Conservation (phyloP, 2,888 invertebrate genomes). For the Malacosoma neustria region DNA sequence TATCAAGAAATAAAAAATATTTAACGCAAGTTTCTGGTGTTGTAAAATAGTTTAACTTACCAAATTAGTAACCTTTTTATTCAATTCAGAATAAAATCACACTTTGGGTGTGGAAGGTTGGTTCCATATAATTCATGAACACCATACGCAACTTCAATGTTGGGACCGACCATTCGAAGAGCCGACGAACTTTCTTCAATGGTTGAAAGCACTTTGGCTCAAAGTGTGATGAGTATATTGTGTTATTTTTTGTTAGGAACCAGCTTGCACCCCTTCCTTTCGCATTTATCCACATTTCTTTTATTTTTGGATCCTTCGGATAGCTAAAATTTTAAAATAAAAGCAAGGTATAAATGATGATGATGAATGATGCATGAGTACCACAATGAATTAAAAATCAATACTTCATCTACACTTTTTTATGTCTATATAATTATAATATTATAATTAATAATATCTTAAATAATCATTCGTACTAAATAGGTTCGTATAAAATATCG, state of each 20-base stretch:
- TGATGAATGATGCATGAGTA: background rate
- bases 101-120: background rate
- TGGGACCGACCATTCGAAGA: constrained; percentile 8
- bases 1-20: no score
- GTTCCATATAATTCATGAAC: background rate
- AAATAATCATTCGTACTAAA: background rate
- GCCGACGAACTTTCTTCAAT: constrained; percentile 5
- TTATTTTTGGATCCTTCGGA: background rate
- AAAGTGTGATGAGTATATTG: background rate
- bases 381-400: constrained; percentile 3
- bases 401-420: background rate
- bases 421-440: no score
- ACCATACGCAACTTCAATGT: constrained; percentile 3
- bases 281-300: background rate
- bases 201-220: constrained; percentile 5
- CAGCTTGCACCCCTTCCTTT: background rate
- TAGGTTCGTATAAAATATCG: background rate
- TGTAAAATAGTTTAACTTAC: background rate
- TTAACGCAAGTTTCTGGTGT: constrained; percentile 6
- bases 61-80: background rate
- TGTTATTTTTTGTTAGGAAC: background rate
- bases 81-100: background rate
- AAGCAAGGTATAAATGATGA: background rate
- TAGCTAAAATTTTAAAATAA: background rate
- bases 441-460: background rate